Evolutionary conservation across 2,888 invertebrate species (phyloP), one percentile per base, ranked within the genome.

Genomic region (Crematogaster levior): DNA sequence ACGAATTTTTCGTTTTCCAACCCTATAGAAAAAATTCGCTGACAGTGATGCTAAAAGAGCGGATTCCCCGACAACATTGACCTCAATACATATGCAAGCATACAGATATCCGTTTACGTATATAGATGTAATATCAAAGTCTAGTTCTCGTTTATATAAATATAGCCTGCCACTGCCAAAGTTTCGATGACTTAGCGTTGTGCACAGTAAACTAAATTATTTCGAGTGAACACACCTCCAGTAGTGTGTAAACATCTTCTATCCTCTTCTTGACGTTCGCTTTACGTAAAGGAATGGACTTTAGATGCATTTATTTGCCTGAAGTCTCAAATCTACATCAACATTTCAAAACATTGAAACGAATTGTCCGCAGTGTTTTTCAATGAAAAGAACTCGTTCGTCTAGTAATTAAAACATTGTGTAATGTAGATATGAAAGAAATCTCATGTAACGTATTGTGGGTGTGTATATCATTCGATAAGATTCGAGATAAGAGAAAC

Each of bases 11-110:
- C 0, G 18, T 24, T 1, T 40, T 10, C 15, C 5, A 21, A 1
- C 37, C 3, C 15, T 24, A 46, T 24, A 4, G 18, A 18, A 40
- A 73, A 70, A 82, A 58, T 63, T 27, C 34, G 3, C 43, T 24
- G 60, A 40, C 68, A 82, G 24, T 60, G 74, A 40, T 82, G 27
- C 3, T 15, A 27, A 46, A 37, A 34, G 51, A 48, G 27, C 10
- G 27, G 15, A 37, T 43, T 48, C 63, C 37, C 2, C n/a, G 21
- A 15, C 48, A 81, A 46, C 65, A 60, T 74, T 73, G 74, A 86
- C 87, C 84, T 87, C 79, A 81, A 79, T 40, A 75, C 43, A 65
- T 18, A 81, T 34, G 68, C 53, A 70, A 82, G 79, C 75, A 75
- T 80, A 61, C 46, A 79, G 73, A 63, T 82, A 74, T 40, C 72